Evolutionary conservation across 2,888 invertebrate species (phyloP).

Genomic region (Biston betularia): DNA sequence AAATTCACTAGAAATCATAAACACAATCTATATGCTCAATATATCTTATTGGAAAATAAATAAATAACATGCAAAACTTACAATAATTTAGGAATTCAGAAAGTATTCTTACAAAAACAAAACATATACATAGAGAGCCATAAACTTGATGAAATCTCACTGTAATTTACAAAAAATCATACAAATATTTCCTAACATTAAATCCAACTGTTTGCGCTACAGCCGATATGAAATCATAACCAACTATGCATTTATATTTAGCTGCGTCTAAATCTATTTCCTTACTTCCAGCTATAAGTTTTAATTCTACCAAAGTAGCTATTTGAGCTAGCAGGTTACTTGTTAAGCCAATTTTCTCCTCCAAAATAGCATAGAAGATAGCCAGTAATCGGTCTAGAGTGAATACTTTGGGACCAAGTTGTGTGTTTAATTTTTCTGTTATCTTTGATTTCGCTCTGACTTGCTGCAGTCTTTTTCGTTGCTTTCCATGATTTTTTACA

Average conservation of each 20-base stretch:
- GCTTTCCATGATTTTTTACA: constrained; percentile 92
- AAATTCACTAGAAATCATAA: no score
- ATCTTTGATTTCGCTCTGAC: constrained; percentile 87
- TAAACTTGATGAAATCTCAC: background rate
- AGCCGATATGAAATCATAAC: constrained; percentile 92
- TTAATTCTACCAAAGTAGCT: constrained; percentile 93
- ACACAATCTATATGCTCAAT: no score
- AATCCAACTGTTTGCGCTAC: constrained; percentile 92
- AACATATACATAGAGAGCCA: no score
- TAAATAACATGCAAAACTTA: no score
- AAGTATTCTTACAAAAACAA: no score
- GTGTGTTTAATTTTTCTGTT: constrained; percentile 86
- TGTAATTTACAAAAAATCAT: constrained; percentile 85
- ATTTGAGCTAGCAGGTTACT: constrained; percentile 95
- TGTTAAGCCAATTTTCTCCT: constrained; percentile 93
- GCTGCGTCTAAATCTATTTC: constrained; percentile 92
- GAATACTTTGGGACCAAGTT: constrained; percentile 94
- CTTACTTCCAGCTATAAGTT: constrained; percentile 90
- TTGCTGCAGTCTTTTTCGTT: constrained; percentile 88
- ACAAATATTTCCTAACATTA: constrained; percentile 91
- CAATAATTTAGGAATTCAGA: no score
- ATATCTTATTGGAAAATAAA: no score
- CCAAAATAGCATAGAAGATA: constrained; percentile 95
- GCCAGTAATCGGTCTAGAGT: constrained; percentile 93
- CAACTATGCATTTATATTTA: constrained; percentile 94